Evolutionary conservation across 1,140 invertebrate genomes (phyloP).

Genomic region (Amyelois transitella): DNA sequence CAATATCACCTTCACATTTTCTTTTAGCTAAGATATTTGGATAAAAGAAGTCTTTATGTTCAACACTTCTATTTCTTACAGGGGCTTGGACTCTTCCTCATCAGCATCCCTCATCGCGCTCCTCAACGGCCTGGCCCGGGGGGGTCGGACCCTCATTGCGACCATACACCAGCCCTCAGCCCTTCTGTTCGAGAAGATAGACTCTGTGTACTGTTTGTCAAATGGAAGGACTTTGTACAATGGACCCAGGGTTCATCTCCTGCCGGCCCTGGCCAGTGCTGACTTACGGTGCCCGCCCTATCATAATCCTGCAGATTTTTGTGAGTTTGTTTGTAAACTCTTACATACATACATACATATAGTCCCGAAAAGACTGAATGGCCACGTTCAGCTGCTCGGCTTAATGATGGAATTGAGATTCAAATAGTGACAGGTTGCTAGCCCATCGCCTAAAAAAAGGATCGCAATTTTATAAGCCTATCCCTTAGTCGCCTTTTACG

Average conservation of each 20-base stretch:
- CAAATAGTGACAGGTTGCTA: no score
- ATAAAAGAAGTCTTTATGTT: no score
- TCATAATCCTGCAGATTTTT: constrained; percentile 96
- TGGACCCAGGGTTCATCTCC: constrained; percentile 82
- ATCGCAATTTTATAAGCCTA: no score
- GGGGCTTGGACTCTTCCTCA: constrained; percentile 89
- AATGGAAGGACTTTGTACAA: constrained; percentile 92
- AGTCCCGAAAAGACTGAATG: no score
- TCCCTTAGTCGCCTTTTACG: no score
- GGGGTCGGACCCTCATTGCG: constrained; percentile 87
- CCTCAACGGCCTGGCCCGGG: constrained; percentile 83
- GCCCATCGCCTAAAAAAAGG: no score
- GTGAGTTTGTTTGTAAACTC: constrained; percentile 75
- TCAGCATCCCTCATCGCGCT: constrained; percentile 88
- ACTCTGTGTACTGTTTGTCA: constrained; percentile 92
- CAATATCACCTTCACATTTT: no score
- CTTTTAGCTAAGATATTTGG: no score
- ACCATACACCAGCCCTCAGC: constrained; percentile 98
- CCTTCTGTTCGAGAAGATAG: constrained; percentile 96
- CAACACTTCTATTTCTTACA: constrained; percentile 54
- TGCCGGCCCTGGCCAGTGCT: constrained; percentile 87
- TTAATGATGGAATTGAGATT: no score
- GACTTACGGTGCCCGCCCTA: constrained; percentile 91
- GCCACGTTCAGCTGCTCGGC: no score
- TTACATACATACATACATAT: no score